Percentiles rank a stretch among this genome's conserved stretches.
These are phyloP conservation scores for Podocnemis expansa DNA, from an alignment of 2,113 vertebrate species.

Conservation along the genomic window DNA sequence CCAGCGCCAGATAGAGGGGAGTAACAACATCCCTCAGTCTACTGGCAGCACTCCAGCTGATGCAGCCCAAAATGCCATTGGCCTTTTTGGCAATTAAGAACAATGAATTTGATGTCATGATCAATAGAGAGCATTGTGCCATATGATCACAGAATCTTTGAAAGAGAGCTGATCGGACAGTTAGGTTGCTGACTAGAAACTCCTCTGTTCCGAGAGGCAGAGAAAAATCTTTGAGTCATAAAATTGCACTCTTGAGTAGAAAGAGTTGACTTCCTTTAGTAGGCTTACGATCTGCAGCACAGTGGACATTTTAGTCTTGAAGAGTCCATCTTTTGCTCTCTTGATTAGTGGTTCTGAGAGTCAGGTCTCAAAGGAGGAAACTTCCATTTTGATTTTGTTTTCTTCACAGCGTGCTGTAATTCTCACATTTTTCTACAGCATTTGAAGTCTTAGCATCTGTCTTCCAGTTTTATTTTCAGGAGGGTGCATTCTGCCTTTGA, in stretches of 20 bases:
- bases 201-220: background rate
- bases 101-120: background rate
- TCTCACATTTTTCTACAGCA: accelerated
- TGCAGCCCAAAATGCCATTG: no score
- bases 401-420: background rate
- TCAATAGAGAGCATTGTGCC: background rate
- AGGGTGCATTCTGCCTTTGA: background rate
- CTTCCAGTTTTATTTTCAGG: background rate
- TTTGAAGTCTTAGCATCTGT: background rate
- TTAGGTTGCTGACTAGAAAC: background rate
- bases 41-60: no score
- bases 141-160: background rate
- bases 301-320: no score
- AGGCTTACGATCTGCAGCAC: no score
- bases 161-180: background rate
- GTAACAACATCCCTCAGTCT: no score
- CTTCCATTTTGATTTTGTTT: background rate
- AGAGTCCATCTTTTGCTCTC: background rate
- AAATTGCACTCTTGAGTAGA: background rate
- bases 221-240: background rate
- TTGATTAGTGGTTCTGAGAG: background rate
- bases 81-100: no score
- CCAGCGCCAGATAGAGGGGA: no score
- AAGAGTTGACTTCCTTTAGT: no score
- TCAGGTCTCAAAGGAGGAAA: background rate